Percentiles rank a stretch among this genome's conserved stretches.
phyloP scores from a whole-genome alignment of 2,797 vertebrate species.

The Mormyrops boulengeri region DNA sequence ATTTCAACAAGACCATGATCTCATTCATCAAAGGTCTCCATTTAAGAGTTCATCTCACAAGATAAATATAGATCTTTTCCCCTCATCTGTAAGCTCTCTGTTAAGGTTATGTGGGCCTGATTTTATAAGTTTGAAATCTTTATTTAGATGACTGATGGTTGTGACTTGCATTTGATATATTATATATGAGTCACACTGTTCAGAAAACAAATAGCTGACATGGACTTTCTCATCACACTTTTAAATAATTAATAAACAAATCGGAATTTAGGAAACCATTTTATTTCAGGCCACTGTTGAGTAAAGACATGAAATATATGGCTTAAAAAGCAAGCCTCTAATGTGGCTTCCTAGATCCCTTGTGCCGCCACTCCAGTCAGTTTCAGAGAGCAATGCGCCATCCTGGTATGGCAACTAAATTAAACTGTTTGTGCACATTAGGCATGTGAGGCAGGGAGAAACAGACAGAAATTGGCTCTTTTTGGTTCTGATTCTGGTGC shows the following conservation, averaged over 20 bases:
- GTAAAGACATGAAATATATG: neutral
- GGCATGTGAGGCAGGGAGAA: neutral
- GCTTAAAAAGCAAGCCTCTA: neutral
- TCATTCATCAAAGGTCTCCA: conserved; percentile 18
- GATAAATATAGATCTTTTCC: conserved; percentile 21
- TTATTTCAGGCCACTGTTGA: neutral
- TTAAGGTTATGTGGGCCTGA: neutral
- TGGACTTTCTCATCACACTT: neutral
- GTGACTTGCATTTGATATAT: neutral
- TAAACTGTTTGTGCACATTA: neutral
- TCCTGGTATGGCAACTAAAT: neutral
- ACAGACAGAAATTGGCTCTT: neutral
- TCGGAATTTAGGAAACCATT: neutral
- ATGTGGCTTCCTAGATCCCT: neutral
- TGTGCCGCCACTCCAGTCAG: neutral
- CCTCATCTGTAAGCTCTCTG: neutral
- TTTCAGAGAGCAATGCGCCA: neutral
- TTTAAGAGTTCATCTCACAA: conserved; percentile 18
- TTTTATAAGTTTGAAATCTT: neutral
- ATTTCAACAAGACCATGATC: conserved; percentile 27
- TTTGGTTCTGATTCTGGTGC: neutral
- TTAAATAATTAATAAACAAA: neutral
- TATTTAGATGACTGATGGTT: neutral
- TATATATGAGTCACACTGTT: neutral
- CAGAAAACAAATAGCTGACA: conserved; percentile 6